Base-by-base conservation (phyloP, 2,797 vertebrate genomes). In the Gadopsis marmoratus region DNA sequence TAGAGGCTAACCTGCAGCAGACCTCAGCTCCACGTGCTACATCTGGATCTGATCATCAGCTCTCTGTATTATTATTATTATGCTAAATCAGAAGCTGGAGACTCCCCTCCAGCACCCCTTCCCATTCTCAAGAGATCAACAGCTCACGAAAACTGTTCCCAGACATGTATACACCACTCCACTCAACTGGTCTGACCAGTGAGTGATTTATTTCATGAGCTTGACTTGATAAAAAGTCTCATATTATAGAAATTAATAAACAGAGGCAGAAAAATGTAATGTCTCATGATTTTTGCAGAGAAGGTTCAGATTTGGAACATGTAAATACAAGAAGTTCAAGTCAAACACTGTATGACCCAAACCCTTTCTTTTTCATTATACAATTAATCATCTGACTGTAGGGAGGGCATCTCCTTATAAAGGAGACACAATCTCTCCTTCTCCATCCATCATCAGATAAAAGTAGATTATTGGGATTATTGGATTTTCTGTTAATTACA, bases 401-500 rank as follows among this genome's bases (percentile, higher is more conserved):
- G n/a, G 31, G 41, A 53, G 16, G 51, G 81, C 66, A 65, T 81
- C 56, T 75, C 41, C 61, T 71, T 43, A 21, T 39, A 65, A 39
- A 37, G 35, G 55, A 79, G 54, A 63, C 16, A 26, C 50, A 74
- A 55, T 54, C 70, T 74, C 35, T 74, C 86, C 81, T 84, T 82
- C 87, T 87, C 86, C 68, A 73, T 23, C n/a, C 21, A n/a, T 76
- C 60, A 31, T 47, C 58, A 76, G 67, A 89, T 82, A 63, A 68
- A 83, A 86, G 79, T 55, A 83, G 90, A 94, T 91, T 91, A 90
- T 59, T 71, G n/a, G 89, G 89, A 89, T 94, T 94, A 92, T 11
- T 69, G 79, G 72, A 84, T 86, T 75, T 74, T 72, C 61, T 45
- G 78, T 74, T 84, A 77, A 87, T 90, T 82, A 85, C 83, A 75